These are phyloP conservation scores for Plecotus auritus DNA, from an alignment of 2,113 vertebrate species.

Conservation along the genomic window DNA sequence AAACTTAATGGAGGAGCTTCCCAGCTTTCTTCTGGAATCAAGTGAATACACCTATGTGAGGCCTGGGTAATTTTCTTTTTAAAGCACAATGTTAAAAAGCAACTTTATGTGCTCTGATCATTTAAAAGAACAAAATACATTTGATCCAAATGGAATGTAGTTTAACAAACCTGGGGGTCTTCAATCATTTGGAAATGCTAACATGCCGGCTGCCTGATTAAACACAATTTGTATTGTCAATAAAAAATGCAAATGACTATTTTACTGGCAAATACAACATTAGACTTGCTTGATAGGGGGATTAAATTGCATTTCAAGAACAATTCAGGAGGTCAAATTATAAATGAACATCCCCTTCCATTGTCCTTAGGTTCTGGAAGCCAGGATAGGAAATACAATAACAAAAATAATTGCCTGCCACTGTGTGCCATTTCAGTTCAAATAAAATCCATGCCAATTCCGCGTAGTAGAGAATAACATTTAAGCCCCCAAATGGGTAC, in stretches of 20 bases:
- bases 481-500: conserved; percentile 69
- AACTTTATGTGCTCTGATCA: conserved; percentile 43
- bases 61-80: background rate
- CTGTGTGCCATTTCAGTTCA: conserved; percentile 60
- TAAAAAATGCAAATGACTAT: conserved; percentile 64
- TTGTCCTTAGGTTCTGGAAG: conserved; percentile 63
- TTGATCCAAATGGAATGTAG: conserved; percentile 40
- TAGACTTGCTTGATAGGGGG: conserved; percentile 59
- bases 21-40: background rate
- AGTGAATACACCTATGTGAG: background rate
- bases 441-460: conserved; percentile 67
- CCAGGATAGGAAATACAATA: conserved; percentile 62
- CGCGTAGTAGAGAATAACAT: conserved; percentile 51
- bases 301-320: conserved; percentile 60
- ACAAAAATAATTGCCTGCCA: conserved; percentile 74
- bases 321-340: conserved; percentile 59
- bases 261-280: conserved; percentile 49
- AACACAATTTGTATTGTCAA: conserved; percentile 66
- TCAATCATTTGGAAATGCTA: conserved; percentile 43
- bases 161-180: conserved; percentile 60
- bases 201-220: conserved; percentile 51
- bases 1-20: background rate
- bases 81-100: background rate
- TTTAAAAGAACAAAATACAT: conserved; percentile 58
- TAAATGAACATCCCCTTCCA: conserved; percentile 59